Base-by-base conservation (phyloP, 1,140 invertebrate genomes). In the Limonius californicus region DNA sequence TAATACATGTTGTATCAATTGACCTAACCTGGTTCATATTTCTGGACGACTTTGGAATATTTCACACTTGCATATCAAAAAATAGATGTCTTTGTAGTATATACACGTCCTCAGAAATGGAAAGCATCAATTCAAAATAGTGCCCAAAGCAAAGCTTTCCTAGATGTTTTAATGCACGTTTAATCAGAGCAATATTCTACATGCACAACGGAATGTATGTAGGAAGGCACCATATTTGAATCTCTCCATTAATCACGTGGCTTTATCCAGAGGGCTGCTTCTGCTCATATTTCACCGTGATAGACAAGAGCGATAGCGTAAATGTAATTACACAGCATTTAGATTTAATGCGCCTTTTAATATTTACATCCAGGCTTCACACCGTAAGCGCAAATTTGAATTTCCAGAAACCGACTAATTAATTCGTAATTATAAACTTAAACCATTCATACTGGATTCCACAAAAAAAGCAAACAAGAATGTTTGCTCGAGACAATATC, bases 301-400 rank as follows among this genome's bases (percentile, higher is more conserved):
- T 69, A 71, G 70, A 70, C 70, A 69, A 61, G 61, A 64, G 66
- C 62, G 68, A 70, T 69, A 71, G 68, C 68, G 62, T 45, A 68
- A 71, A 68, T 62, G 70, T 68, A 71, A 71, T 70, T 70, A 70
- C 62, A 57, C 64, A 55, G 64, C 68, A 72, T 72, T 70, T 70
- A 69, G 70, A 72, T 70, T 72, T 72, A 72, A 72, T 72, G 69
- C 60, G 21, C 42, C 69, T 67, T 70, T 72, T 72, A 72, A 72
- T 72, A 72, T 72, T 72, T 70, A 72, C 65, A 62, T 47, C 62
- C 54, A 61, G 50, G 39, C 14, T 57, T 59, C 59, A 63, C 50
- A 57, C 57, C 11, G 50, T 56, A 27, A 45, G 45, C 35, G 43
- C 50, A 32, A 45, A 55, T 58, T 55, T 61, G 54, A 61, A 61